Conservation (phyloP, 2,888 invertebrate species). For the Spilosoma lubricipeda region DNA sequence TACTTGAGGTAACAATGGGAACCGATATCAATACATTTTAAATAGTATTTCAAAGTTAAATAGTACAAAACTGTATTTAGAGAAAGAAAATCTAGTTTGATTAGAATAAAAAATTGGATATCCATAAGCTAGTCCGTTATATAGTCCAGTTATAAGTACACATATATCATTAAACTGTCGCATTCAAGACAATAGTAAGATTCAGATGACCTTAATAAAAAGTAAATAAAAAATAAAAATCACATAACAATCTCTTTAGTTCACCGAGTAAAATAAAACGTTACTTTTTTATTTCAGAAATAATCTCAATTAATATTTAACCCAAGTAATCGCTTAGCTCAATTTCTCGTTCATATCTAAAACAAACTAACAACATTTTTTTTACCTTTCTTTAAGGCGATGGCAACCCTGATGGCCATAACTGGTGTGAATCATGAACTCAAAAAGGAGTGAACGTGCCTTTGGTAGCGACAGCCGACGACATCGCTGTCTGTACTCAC, state of each 20-base stretch:
- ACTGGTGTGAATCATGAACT: constrained; percentile 54
- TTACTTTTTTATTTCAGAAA: neutral
- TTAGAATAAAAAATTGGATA: no score
- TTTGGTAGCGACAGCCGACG: constrained; percentile 50
- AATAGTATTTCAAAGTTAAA: neutral
- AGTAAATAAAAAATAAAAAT: no score
- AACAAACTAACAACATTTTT: neutral
- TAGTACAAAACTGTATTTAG: no score
- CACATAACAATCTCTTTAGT: no score
- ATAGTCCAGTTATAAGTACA: no score
- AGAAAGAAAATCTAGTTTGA: no score
- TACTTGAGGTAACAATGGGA: constrained; percentile 2
- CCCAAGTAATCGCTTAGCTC: neutral
- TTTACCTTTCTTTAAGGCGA: constrained; percentile 5
- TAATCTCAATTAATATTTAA: neutral
- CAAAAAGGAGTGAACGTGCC: constrained; percentile 52
- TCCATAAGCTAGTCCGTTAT: no score
- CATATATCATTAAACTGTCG: no score
- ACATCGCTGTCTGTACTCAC: constrained; percentile 48
- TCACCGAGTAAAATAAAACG: no score
- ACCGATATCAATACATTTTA: neutral
- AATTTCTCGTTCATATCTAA: neutral
- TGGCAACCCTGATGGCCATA: constrained; percentile 44
- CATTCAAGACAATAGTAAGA: neutral
- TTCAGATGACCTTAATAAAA: neutral